phyloP scores from a whole-genome alignment of 2,113 vertebrate genomes.

The Charina bottae region DNA sequence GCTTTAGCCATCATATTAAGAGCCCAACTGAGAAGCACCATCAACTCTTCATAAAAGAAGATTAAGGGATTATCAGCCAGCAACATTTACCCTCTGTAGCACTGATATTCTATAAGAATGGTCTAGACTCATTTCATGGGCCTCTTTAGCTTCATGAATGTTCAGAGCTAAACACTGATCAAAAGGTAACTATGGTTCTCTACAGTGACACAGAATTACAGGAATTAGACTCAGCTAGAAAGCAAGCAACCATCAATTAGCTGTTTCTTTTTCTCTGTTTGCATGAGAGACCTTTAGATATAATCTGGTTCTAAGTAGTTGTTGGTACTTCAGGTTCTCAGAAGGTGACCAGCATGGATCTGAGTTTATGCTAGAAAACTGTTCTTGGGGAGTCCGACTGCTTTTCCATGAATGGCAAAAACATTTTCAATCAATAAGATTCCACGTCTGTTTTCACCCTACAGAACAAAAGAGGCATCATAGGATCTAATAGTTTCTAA shows the following conservation, averaged over 20 bases:
- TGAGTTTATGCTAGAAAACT: slow-evolving; percentile 23
- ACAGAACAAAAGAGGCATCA: background rate
- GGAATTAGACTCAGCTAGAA: background rate
- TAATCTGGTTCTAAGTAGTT: background rate
- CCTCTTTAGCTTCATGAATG: background rate
- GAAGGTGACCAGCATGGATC: slow-evolving; percentile 26
- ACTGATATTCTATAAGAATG: background rate
- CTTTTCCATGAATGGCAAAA: slow-evolving; percentile 31
- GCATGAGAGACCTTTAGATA: background rate
- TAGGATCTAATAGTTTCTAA: background rate
- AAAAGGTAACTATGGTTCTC: slow-evolving; percentile 10
- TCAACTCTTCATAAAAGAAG: background rate
- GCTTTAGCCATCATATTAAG: background rate
- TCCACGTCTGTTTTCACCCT: background rate
- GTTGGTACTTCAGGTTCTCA: background rate
- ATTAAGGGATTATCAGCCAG: background rate
- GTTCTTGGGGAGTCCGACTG: slow-evolving; percentile 36
- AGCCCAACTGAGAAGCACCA: background rate
- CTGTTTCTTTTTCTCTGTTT: slow-evolving; percentile 16
- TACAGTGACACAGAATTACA: background rate
- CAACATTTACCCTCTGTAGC: background rate
- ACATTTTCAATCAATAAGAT: background rate
- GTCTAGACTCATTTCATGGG: background rate
- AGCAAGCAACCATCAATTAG: slow-evolving; percentile 25
- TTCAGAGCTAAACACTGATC: background rate